Evolutionary conservation across 2,888 invertebrate species (phyloP), one percentile per base, ranked within the genome.

Genomic region (Ophion ventricosus): DNA sequence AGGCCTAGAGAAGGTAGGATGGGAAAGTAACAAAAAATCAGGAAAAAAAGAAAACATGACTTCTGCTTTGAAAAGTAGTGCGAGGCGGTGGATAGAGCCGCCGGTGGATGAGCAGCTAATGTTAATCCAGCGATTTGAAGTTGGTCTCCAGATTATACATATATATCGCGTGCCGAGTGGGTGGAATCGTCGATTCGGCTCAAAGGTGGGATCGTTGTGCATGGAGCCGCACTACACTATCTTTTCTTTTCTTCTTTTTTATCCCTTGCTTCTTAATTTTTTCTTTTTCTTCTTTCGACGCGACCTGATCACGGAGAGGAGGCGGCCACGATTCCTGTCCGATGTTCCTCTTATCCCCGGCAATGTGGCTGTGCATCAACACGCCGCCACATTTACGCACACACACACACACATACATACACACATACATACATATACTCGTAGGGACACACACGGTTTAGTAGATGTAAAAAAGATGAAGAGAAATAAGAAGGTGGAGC

Each of bases 101-200:
- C 78, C 66, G 59, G 63, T 64, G 79, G 80, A 80, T 75, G 83
- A 85, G 82, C 88, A 85, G 86, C 86, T 87, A 89, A 90, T 88
- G 89, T 89, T 90, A 90, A 90, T 89, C 88, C 89, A 85, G 84
- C 83, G 80, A 78, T 83, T 77, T 75, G 85, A 77, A 80, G 80
- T 80, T 74, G 76, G 69, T 57, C 25, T 43, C 40, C 63, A 69
- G 59, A 81, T 72, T 73, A 87, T 87, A 87, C 87, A 87, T 63
- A 43, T 87, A 76, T 63, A 74, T 80, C 57, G 74, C 40, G 74
- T 54, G 84, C 81, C 88, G 89, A 85, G 92, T 92, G 92, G 92
- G 92, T 92, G 92, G 92, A 92, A 91, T 91, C 91, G 90, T 88
- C 89, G 90, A 90, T 89, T 88, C 88, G 85, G 84, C 86, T 85